Evolutionary conservation across 2,888 invertebrate genomes (phyloP), one percentile per base, ranked within the genome.

Genomic region (Schizaphis graminum): DNA sequence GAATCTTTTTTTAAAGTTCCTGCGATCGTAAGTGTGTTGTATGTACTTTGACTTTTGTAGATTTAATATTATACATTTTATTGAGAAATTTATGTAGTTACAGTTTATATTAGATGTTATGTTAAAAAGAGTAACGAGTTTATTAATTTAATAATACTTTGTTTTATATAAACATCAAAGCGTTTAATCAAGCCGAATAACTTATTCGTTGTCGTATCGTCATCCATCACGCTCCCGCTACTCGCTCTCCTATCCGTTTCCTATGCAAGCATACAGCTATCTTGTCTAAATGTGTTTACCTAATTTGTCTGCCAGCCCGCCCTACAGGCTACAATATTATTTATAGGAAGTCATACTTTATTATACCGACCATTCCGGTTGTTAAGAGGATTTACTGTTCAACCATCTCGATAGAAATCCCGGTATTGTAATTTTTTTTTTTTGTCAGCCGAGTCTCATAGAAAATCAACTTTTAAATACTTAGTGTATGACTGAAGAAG

Each of bases 301-400:
- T 89, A 89, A 89, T 89, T 56, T 57, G 89, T 89, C 41, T 57
- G 44, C 57, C 13, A 26, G 1, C 16, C 56, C 13, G n/a, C 26
- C 10, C 13, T 56, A 24, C 44, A 47, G 7, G 44, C 44, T 47
- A 47, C 11, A 26, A 41, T 89, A 56, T 89, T 89, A 89, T 89
- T 89, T 89, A 56, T 89, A 56, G 53, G 28, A 53, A 41, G 87
- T 87, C 21, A 11, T 88, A 53, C 49, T 53, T 88, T 53, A 88
- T 53, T 53, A 53, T 35, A 24, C 24, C 53, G 53, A 26, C 35
- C 35, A 35, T 53, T 86, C 16, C 11, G 53, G 49, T 35, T 53
- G n/a, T 49, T 47, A n/a, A 49, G 49, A 77, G 35, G 77, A 77
- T 77, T 77, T 77, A 77, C 35, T 35, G 21, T 77, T 35, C 35